Evolutionary conservation across 2,797 vertebrate genomes (phyloP), one percentile per base, ranked within the genome.

Genomic region (Ctenosaura bakeri): DNA sequence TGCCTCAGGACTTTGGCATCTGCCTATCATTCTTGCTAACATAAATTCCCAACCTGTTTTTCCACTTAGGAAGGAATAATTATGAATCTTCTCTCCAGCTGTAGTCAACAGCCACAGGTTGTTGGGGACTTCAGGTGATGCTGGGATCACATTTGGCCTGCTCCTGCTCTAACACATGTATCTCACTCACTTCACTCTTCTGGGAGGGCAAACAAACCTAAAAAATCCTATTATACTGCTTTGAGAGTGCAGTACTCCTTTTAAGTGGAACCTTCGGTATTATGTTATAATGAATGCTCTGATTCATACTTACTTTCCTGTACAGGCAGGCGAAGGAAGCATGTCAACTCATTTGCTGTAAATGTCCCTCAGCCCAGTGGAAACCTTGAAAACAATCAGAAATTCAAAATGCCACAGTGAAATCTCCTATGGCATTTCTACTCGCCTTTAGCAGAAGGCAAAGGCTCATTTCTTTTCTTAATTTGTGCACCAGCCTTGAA

Each of bases 351-450:
- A 69, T 77, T 87, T 83, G 46, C 8, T 90, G 64, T 59, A 87
- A 83, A 83, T 66, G 16, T 64, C 56, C 56, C 62, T 69, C 59
- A 78, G 73, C 62, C 56, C 18, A 83, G 38, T 69, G 35, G 26
- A 83, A 83, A 56, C 42, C n/a, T 56, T 87, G 59, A 62, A 83
- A 90, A 83, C 76, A 66, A 83, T 22, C 54, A 83, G 54, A 87
- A 46, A 87, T 42, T 42, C 46, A 52, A n/a, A 87, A 52, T 14
- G 2, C 56, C 32, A n/a, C 35, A 80, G 71, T 50, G 59, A 74
- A 35, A 24, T 77, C 56, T 87, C 59, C 35, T 88, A 59, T 86
- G 13, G 5, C 14, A 59, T 76, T 91, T 91, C 26, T 85, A 1
- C 42, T 20, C 29, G 2, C 0, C 0, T 50, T 90, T 20, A 69